These are phyloP conservation scores for Campylomormyrus numenius DNA, from an alignment of 2,113 vertebrate genomes.

Conservation along the genomic window DNA sequence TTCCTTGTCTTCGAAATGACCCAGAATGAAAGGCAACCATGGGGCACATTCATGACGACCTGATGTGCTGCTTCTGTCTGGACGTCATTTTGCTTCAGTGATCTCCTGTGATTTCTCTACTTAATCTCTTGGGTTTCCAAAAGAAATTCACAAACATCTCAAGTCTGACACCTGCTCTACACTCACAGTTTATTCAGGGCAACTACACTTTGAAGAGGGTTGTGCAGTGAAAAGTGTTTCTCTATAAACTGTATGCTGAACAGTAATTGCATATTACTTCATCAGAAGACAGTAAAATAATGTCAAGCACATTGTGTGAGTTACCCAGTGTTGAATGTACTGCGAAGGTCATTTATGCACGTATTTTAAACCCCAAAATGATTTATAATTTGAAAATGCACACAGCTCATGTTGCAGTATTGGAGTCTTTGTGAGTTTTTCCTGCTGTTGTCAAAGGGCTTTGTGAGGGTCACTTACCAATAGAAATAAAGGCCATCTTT, in stretches of 20 bases:
- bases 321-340: not conserved
- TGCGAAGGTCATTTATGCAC: not conserved
- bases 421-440: not conserved
- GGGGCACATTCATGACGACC: not conserved
- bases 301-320: not conserved
- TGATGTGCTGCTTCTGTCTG: not conserved
- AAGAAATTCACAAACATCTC: not conserved
- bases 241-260: not conserved
- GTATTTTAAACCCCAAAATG: not conserved
- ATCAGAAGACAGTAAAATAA: not conserved
- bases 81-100: not conserved
- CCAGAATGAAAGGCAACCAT: not conserved
- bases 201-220: not conserved
- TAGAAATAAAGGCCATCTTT: constrained; percentile 10
- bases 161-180: not conserved
- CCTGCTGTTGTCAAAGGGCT: not conserved
- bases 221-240: not conserved
- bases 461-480: not conserved
- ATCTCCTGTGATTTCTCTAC: not conserved
- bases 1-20: not conserved
- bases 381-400: not conserved
- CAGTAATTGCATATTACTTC: not conserved
- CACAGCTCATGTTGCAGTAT: not conserved
- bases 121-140: not conserved
- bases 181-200: not conserved